Evolutionary conservation across 2,888 invertebrate species (phyloP).

Genomic region (Aromia moschata): DNA sequence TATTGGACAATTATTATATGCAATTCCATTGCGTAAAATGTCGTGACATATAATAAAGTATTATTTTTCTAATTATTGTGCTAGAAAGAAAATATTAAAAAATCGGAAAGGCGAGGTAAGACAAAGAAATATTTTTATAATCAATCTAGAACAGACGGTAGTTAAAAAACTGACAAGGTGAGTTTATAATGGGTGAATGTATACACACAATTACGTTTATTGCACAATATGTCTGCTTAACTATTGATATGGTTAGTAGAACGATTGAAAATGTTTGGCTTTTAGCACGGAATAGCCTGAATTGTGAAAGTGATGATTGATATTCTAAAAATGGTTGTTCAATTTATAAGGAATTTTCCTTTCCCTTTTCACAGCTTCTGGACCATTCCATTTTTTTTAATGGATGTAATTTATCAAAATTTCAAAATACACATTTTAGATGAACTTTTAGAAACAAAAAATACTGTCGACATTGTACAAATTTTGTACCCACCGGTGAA

Average conservation of each 20-base stretch:
- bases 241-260: slow-evolving; percentile 5
- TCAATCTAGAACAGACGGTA: background rate
- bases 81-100: background rate
- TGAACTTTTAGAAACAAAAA: no score
- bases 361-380: no score
- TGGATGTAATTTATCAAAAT: no score
- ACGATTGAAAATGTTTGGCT: background rate
- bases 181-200: slow-evolving; percentile 7
- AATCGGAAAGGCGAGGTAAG: background rate
- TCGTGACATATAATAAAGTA: slow-evolving; percentile 8
- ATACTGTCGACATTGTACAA: no score
- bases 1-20: background rate
- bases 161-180: slow-evolving; percentile 6
- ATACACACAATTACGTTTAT: slow-evolving; percentile 16
- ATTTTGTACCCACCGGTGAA: no score
- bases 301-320: slow-evolving; percentile 10
- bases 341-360: no score
- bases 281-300: no score
- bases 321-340: background rate
- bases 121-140: slow-evolving; percentile 21
- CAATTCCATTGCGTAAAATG: background rate
- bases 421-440: no score
- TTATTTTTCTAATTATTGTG: slow-evolving; percentile 5
- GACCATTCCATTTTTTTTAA: no score
- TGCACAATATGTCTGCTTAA: slow-evolving; percentile 20